Evolutionary conservation across 2,888 invertebrate species (phyloP).

Genomic region (Aphodius sticticus): DNA sequence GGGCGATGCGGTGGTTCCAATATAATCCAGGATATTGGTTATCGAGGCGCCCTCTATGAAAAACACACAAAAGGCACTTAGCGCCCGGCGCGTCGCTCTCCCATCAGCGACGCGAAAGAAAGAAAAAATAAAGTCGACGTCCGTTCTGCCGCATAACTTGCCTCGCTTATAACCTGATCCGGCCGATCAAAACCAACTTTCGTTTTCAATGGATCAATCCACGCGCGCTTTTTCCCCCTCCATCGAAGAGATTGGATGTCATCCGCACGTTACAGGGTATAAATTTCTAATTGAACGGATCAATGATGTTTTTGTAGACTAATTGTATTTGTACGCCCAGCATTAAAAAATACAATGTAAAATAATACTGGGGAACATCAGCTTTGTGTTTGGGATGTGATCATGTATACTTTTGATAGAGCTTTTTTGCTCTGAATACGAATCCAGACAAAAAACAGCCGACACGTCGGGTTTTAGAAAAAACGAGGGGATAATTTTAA

Average conservation of each 20-base stretch:
- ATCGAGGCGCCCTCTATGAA: conserved; percentile 39
- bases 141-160: background rate
- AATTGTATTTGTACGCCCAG: no score
- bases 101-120: conserved; percentile 15
- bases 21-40: conserved; percentile 50
- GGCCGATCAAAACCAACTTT: background rate
- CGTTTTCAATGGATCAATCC: conserved; percentile 4
- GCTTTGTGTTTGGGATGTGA: no score
- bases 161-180: background rate
- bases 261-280: background rate
- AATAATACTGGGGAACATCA: no score
- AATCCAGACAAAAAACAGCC: no score
- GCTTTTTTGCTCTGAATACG: no score
- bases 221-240: background rate
- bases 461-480: no score
- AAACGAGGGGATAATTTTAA: no score
- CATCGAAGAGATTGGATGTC: background rate
- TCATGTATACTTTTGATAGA: no score
- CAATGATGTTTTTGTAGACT: background rate
- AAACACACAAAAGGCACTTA: conserved; percentile 27
- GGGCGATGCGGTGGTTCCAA: conserved; percentile 31
- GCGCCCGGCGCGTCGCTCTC: conserved; percentile 4
- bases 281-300: background rate
- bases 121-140: background rate
- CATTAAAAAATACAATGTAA: no score